Evolutionary conservation across 2,888 invertebrate species (phyloP).

Genomic region (Agrotis segetum): DNA sequence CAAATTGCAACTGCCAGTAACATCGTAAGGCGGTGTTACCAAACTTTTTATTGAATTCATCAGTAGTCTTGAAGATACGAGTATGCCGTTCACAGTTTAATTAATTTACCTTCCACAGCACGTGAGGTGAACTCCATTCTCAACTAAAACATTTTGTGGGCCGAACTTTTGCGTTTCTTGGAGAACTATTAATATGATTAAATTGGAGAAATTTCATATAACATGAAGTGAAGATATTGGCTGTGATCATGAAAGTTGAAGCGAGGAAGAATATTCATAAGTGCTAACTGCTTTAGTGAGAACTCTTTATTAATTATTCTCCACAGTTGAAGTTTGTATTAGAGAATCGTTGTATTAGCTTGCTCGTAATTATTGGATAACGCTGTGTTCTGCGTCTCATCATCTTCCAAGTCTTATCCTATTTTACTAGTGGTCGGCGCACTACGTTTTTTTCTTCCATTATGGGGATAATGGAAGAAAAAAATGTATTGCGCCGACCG

Average conservation of each 20-base stretch:
- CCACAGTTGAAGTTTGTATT: neutral
- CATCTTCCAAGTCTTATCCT: too few species aligned
- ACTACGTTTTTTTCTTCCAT: too few species aligned
- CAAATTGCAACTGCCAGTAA: conserved; percentile 37
- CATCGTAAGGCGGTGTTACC: neutral
- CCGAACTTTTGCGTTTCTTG: conserved; percentile 47
- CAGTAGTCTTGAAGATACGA: conserved; percentile 51
- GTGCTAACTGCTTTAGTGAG: neutral
- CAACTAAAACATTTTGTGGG: conserved; percentile 63
- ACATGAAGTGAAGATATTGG: conserved; percentile 11
- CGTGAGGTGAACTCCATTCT: conserved; percentile 54
- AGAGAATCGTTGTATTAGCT: neutral
- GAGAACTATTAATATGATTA: conserved; percentile 53
- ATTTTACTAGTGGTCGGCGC: too few species aligned
- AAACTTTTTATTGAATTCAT: conserved; percentile 68
- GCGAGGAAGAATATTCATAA: conserved; percentile 25
- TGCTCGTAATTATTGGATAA: too few species aligned
- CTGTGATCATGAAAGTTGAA: conserved; percentile 33
- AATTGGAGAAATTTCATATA: conserved; percentile 57
- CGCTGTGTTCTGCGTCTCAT: too few species aligned
- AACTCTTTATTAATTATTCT: conserved; percentile 19
- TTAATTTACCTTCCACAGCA: conserved; percentile 63
- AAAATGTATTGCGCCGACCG: too few species aligned
- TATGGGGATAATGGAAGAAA: too few species aligned
- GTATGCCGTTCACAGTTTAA: conserved; percentile 57